Base-by-base conservation (phyloP, 1,140 invertebrate species). In the Batillaria attramentaria region DNA sequence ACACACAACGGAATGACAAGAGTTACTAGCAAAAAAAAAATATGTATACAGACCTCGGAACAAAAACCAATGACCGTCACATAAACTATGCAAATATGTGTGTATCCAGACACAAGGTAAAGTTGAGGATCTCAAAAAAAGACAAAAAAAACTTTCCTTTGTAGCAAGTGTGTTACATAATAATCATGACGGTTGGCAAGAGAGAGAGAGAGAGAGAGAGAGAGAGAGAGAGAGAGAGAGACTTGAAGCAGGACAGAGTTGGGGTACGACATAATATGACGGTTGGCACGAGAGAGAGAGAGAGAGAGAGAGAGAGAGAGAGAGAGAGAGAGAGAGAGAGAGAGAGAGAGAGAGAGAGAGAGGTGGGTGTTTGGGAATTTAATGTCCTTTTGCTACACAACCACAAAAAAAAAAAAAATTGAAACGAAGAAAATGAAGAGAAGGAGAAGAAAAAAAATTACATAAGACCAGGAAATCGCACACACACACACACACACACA, bases 121-220 rank as follows among this genome's bases (percentile, higher is more conserved):
- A n/a, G n/a, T n/a, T n/a, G n/a, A n/a, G n/a, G n/a, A n/a, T n/a
- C n/a, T n/a, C n/a, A n/a, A n/a, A n/a, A n/a, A n/a, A n/a, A n/a
- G n/a, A n/a, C n/a, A n/a, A n/a, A n/a, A n/a, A n/a, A n/a, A n/a
- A n/a, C n/a, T n/a, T n/a, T n/a, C n/a, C n/a, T n/a, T n/a, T n/a
- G n/a, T n/a, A n/a, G n/a, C n/a, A n/a, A n/a, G n/a, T n/a, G n/a
- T n/a, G n/a, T n/a, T n/a, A n/a, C n/a, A n/a, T n/a, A n/a, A n/a
- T n/a, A n/a, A n/a, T n/a, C n/a, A n/a, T n/a, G n/a, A n/a, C n/a
- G n/a, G n/a, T n/a, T n/a, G n/a, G 39, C 18, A 1, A 72, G 69
- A 42, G 37, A 72, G 69, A 72, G 65, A 77, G 62, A 77, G 42
- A 69, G 76, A 77, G 65, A 77, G 62, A 77, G 65, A 77, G 62